These are phyloP conservation scores for Perccottus glenii DNA, from an alignment of 2,113 vertebrate genomes.

Conservation along the genomic window DNA sequence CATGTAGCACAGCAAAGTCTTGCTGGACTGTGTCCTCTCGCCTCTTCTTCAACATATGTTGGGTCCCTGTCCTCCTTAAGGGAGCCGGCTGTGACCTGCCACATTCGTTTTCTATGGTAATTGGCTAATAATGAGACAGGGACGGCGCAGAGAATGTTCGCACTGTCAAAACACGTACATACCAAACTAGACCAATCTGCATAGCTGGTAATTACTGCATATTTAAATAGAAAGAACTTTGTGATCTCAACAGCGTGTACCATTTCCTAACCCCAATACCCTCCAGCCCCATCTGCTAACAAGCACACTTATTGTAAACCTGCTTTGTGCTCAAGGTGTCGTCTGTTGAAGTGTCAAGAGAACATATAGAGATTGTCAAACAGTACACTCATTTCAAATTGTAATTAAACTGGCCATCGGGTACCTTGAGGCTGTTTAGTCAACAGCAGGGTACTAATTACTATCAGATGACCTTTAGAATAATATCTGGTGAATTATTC, in stretches of 20 bases:
- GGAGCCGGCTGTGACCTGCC: constrained; percentile 58
- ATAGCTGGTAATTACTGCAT: constrained; percentile 66
- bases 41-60: constrained; percentile 64
- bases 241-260: constrained; percentile 43
- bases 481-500: constrained; percentile 87
- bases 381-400: constrained; percentile 83
- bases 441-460: constrained; percentile 87
- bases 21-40: constrained; percentile 60
- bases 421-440: constrained; percentile 85
- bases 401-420: constrained; percentile 86
- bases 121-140: constrained; percentile 72
- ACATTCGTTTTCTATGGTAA: constrained; percentile 69
- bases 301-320: constrained; percentile 74
- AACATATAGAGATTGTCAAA: constrained; percentile 85
- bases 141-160: constrained; percentile 54
- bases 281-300: constrained; percentile 64
- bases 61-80: constrained; percentile 54
- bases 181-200: constrained; percentile 54
- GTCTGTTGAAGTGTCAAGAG: constrained; percentile 73
- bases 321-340: constrained; percentile 78
- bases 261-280: constrained; percentile 14
- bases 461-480: constrained; percentile 86
- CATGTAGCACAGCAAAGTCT: constrained; percentile 45
- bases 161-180: constrained; percentile 66
- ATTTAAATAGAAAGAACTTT: constrained; percentile 59